Evolutionary conservation across 1,140 invertebrate genomes (phyloP), one percentile per base, ranked within the genome.

Genomic region (Procambarus virginalis): DNA sequence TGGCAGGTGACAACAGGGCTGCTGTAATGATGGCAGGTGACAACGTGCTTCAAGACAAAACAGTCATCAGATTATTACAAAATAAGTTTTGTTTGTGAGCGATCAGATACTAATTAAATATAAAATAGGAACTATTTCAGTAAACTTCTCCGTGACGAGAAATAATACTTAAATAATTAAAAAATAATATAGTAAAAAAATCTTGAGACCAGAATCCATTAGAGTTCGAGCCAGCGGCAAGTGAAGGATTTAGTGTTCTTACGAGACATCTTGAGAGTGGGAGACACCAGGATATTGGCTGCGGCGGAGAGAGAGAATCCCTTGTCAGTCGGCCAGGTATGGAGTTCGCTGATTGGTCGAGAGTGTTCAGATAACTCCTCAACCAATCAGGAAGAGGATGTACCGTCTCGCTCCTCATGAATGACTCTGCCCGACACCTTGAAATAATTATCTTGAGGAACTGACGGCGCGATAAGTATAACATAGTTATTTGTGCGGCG

Each of bases 271-370:
- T 73, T n/a, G 68, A 73, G 68, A 73, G 68, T 6, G n/a, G n/a
- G 22, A 34, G 68, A 73, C 68, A 34, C 68, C n/a, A 34, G 68
- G 68, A 73, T 73, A 73, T 73, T 73, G 68, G 68, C 68, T 73
- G 5, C 34, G 68, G 45, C 10, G 68, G 68, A 20, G 22, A 73
- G 68, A 34, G 68, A 34, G 68, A 73, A 34, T 73, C 22, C 68
- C 68, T 34, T 73, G 68, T 73, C 68, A 73, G 68, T 34, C 34
- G 22, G 22, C 68, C 68, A 34, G 5, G 68, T 73, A 73, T 73
- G 68, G 68, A 73, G 68, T 73, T 34, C n/a, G 68, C 68, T 73
- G 68, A 73, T 73, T 73, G 68, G 68, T 73, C 68, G 6, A 73
- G 68, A 20, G 64, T 34, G 68, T 73, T 73, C 68, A 8, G 68